These are phyloP conservation scores for Nothobranchius kuhntae DNA, from an alignment of 2,113 vertebrate genomes.

Conservation along the genomic window DNA sequence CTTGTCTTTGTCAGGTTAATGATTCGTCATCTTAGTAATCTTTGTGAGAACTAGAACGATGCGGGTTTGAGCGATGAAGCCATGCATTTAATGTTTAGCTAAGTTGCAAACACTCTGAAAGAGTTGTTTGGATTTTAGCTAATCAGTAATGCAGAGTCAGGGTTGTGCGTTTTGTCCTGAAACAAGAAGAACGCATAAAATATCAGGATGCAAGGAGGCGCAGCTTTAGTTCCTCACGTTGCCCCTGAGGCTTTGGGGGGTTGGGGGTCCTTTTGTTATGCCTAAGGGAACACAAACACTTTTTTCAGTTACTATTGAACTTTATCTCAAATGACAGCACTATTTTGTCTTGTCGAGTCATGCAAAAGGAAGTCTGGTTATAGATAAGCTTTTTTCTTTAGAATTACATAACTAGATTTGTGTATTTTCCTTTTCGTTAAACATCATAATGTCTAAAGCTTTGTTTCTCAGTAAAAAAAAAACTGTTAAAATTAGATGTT, in stretches of 20 bases:
- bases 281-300: neutral
- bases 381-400: neutral
- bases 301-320: neutral
- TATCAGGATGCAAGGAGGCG: neutral
- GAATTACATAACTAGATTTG: neutral
- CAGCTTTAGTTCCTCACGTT: neutral
- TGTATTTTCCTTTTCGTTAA: neutral
- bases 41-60: slow-evolving; percentile 1
- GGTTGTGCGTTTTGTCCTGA: slow-evolving; percentile 3
- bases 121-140: slow-evolving; percentile 47
- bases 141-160: slow-evolving; percentile 58
- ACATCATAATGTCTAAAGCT: too few relatives aligned
- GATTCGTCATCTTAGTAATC: slow-evolving; percentile 13
- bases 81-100: slow-evolving; percentile 71
- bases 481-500: too few relatives aligned
- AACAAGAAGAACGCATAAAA: neutral
- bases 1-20: slow-evolving; percentile 30
- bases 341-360: neutral
- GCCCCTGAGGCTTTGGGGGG: neutral
- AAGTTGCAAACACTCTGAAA: slow-evolving; percentile 42
- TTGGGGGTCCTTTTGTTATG: slow-evolving; percentile 22
- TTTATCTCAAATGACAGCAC: neutral
- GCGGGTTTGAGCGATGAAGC: slow-evolving; percentile 39
- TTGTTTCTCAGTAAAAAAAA: too few relatives aligned
- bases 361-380: neutral